Base-by-base conservation (phyloP, 2,797 vertebrate genomes). In the Triplophysa bombifrons region DNA sequence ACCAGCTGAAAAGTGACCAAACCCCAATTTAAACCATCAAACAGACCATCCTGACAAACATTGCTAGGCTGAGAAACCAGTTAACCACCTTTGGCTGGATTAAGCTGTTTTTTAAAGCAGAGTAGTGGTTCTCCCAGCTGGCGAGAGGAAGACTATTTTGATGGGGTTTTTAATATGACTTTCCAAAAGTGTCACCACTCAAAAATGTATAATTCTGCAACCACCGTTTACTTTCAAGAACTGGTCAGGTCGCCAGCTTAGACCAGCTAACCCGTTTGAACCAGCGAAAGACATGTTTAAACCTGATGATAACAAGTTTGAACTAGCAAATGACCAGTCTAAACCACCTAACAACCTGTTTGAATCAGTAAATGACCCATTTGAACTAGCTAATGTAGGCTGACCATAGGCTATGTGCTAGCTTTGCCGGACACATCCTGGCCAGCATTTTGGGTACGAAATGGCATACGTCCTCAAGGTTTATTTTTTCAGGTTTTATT, bases 191-290 rank as follows among this genome's bases (percentile, higher is more conserved):
- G n/a, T 75, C 30, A 65, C 44, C 19, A 3, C 19, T 16, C 53
- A 51, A 51, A 51, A 4, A 51, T 51, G 50, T 74, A 20, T 13
- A 53, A 41, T 34, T 74, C 72, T 64, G 4, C 41, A 73, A 11
- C 46, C 22, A 61, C 25, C 16, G 22, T 41, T 65, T 65, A 58
- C 20, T 11, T 58, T 27, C 12, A 60, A 60, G 1, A 25, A 27
- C 56, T 60, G 20, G 20, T 25, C 20, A 14, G 41, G 41, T 41
- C 38, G 9, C 38, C 38, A 41, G 8, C 9, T 41, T 41, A 41
- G 41, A 11, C 41, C 10, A 11, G 41, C 41, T 5, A 4, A 53
- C 51, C 51, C 1, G 16, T 51, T 51, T 51, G 14, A 14, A 60
- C 22, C 25, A 27, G 10, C 2, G 1, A 58, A 4, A 14, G 13